These are phyloP conservation scores for Pteropus rufus DNA, from an alignment of 2,797 vertebrate genomes.

Conservation along the genomic window DNA sequence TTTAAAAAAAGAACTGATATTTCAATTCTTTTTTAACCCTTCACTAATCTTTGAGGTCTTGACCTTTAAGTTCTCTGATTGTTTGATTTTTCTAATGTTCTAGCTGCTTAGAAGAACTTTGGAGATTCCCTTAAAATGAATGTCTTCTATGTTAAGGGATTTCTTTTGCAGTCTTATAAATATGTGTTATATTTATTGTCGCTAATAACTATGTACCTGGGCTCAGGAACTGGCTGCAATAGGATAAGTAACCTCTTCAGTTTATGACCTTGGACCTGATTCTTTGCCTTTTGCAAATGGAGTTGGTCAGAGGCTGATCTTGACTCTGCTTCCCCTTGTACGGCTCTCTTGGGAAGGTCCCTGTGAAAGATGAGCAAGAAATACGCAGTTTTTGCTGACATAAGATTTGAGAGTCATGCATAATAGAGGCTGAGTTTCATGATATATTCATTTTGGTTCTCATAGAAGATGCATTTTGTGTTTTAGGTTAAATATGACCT, in stretches of 20 bases:
- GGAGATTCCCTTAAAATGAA: background rate
- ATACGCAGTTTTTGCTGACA: background rate
- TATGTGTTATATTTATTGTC: background rate
- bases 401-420: background rate
- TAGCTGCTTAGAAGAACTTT: slow-evolving; percentile 6
- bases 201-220: background rate
- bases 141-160: background rate
- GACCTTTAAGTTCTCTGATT: background rate
- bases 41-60: background rate
- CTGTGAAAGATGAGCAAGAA: background rate
- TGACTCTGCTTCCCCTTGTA: background rate
- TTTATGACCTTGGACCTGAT: background rate
- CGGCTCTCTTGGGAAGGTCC: background rate
- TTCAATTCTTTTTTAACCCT: background rate
- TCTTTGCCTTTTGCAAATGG: background rate
- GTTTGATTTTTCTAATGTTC: slow-evolving; percentile 4
- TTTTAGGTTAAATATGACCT: background rate
- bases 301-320: background rate
- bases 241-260: background rate
- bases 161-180: background rate
- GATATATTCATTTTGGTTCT: slow-evolving; percentile 20
- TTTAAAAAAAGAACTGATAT: too few species aligned
- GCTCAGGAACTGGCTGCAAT: background rate
- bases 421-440: slow-evolving; percentile 6
- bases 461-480: slow-evolving; percentile 18